phyloP scores from a whole-genome alignment of 1,140 invertebrate species.

The Galendromus occidentalis region DNA sequence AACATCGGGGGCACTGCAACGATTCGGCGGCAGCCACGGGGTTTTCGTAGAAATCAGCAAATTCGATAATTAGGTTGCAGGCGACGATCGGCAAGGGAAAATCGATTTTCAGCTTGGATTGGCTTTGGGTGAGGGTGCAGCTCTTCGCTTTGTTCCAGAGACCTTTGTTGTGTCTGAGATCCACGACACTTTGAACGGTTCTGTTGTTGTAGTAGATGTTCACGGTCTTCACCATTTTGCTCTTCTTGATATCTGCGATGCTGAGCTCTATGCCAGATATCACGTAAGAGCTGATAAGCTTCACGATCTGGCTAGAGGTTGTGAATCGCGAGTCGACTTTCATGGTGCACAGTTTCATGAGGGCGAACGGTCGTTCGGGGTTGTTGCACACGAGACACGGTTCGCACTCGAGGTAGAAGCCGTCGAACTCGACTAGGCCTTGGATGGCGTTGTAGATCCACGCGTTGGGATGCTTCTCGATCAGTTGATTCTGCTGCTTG shows the following conservation, averaged over 20 bases:
- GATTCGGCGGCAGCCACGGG: slow-evolving; percentile 59
- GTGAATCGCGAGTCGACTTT: slow-evolving; percentile 95
- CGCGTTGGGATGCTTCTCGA: slow-evolving; percentile 79
- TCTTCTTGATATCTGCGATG: slow-evolving; percentile 81
- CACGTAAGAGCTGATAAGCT: slow-evolving; percentile 77
- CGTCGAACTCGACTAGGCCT: slow-evolving; percentile 80
- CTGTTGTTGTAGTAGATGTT: slow-evolving; percentile 94
- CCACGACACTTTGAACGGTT: slow-evolving; percentile 82
- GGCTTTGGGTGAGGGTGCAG: slow-evolving; percentile 62
- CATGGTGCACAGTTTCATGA: slow-evolving; percentile 76
- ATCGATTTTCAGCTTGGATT: slow-evolving; percentile 87
- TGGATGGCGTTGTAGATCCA: slow-evolving; percentile 74
- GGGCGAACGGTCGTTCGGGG: slow-evolving; percentile 74
- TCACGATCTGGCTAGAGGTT: slow-evolving; percentile 90
- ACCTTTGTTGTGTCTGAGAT: slow-evolving; percentile 81
- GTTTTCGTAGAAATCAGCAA: slow-evolving; percentile 90
- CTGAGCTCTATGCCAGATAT: slow-evolving; percentile 81
- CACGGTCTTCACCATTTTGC: slow-evolving; percentile 88
- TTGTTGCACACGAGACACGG: slow-evolving; percentile 94
- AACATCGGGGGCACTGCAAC: slow-evolving; percentile 83
- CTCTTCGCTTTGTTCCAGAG: slow-evolving; percentile 93
- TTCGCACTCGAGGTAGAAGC: slow-evolving; percentile 87
- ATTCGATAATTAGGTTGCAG: slow-evolving; percentile 97
- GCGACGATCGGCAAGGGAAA: slow-evolving; percentile 89
- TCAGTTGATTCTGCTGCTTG: slow-evolving; percentile 59